Evolutionary conservation across 1,140 invertebrate genomes (phyloP).

Genomic region (Drosophila subpulchrella): DNA sequence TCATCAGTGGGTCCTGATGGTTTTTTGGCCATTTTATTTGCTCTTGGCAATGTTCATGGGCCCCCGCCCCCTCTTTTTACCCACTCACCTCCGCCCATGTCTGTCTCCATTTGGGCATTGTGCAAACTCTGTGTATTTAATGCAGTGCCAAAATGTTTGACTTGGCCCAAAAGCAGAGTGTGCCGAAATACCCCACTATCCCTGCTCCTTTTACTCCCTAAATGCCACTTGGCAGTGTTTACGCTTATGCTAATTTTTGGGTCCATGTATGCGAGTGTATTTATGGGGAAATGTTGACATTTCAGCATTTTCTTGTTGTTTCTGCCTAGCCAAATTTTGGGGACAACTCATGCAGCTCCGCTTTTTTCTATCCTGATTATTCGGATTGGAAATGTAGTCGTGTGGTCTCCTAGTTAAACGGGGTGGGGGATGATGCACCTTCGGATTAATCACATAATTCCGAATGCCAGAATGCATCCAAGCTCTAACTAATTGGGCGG

Average conservation of each 20-base stretch:
- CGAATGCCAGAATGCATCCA: constrained; percentile 33
- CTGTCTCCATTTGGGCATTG: constrained; percentile 21
- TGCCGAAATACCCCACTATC: neutral
- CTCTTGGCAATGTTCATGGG: constrained; percentile 53
- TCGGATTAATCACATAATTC: constrained; percentile 47
- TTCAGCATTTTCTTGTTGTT: constrained; percentile 43
- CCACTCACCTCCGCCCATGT: neutral
- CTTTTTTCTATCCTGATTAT: constrained; percentile 9
- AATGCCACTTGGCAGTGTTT: constrained; percentile 70
- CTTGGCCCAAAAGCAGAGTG: constrained; percentile 38
- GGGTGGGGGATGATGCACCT: constrained; percentile 10
- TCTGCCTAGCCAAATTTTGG: constrained; percentile 10
- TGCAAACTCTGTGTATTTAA: constrained; percentile 70
- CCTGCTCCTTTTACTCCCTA: neutral
- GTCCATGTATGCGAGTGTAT: constrained; percentile 34
- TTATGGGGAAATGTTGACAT: constrained; percentile 49
- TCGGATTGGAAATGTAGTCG: constrained; percentile 23
- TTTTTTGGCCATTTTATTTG: constrained; percentile 65
- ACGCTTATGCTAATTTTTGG: constrained; percentile 79
- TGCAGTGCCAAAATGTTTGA: constrained; percentile 75
- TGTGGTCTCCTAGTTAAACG: neutral
- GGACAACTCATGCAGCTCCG: constrained; percentile 26
- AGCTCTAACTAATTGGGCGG: constrained; percentile 30
- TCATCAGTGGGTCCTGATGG: constrained; percentile 30
- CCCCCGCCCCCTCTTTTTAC: neutral